phyloP scores from a whole-genome alignment of 1,140 invertebrate genomes.

The Drosophila nasuta region DNA sequence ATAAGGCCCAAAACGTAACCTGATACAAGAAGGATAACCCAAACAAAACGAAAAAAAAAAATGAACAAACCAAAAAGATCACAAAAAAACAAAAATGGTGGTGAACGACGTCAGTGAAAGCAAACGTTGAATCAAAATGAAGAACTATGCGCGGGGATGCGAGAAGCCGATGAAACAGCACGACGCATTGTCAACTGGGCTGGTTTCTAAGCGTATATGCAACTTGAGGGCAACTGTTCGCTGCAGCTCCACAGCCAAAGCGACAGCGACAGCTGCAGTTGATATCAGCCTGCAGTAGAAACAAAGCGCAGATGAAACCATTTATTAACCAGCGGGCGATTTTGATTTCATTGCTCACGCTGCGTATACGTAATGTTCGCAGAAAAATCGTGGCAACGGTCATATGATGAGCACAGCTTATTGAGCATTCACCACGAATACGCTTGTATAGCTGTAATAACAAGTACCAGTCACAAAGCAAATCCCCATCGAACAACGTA shows the following conservation, averaged over 20 bases:
- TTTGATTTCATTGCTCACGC: slow-evolving; percentile 5
- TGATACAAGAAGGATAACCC: slow-evolving; percentile 24
- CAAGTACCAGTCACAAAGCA: not conserved
- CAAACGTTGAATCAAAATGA: slow-evolving; percentile 51
- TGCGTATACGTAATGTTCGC: slow-evolving; percentile 35
- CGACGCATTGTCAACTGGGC: slow-evolving; percentile 25
- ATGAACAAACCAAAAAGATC: not conserved
- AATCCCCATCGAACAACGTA: not conserved
- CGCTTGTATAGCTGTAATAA: not conserved
- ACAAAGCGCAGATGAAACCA: slow-evolving; percentile 5
- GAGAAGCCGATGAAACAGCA: slow-evolving; percentile 32
- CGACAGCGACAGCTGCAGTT: slow-evolving; percentile 1
- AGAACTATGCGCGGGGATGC: slow-evolving; percentile 31
- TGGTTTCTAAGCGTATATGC: not conserved
- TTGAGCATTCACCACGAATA: not conserved
- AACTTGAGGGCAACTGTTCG: slow-evolving; percentile 16
- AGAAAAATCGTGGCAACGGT: not conserved
- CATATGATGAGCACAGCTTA: slow-evolving; percentile 3
- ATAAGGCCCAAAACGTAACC: slow-evolving; percentile 48
- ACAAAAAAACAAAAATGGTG: not conserved
- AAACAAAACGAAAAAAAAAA: slow-evolving; percentile 20
- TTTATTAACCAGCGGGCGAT: slow-evolving; percentile 44
- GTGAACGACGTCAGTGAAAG: slow-evolving; percentile 1
- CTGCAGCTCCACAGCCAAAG: not conserved
- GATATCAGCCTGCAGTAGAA: not conserved